phyloP scores from a whole-genome alignment of 35 echinoderm and acorn worm species.

The Chiridota heheva region DNA sequence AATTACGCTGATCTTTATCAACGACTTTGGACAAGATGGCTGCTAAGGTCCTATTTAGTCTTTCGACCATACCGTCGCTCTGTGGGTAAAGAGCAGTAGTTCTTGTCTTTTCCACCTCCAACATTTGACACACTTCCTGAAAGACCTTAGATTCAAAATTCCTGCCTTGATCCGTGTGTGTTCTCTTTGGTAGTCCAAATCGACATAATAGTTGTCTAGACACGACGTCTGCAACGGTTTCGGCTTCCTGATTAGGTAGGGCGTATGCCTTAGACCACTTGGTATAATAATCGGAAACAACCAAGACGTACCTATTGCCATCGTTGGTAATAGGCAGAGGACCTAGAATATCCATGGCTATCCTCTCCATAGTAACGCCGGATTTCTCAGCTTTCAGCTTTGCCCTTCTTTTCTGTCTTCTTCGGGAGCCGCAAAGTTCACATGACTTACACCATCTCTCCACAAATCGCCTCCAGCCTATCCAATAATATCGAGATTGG shows the following conservation, averaged over 20 bases:
- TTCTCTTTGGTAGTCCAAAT: slow-evolving; percentile 26
- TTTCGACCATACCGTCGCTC: slow-evolving; percentile 59
- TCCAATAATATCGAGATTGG: not conserved
- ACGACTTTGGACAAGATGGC: slow-evolving; percentile 56
- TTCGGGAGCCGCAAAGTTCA: not conserved
- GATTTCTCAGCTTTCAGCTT: too few species aligned
- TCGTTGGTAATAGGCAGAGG: slow-evolving; percentile 22
- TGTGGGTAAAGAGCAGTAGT: slow-evolving; percentile 51
- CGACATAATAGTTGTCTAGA: slow-evolving; percentile 8
- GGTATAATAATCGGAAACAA: slow-evolving; percentile 44
- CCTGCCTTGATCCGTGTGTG: slow-evolving; percentile 58
- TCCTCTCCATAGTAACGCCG: slow-evolving; percentile 29
- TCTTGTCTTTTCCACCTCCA: slow-evolving; percentile 47
- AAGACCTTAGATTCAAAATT: slow-evolving; percentile 65
- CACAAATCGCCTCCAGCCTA: not conserved
- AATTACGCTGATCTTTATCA: slow-evolving; percentile 11
- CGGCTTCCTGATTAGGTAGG: slow-evolving; percentile 48
- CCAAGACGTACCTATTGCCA: slow-evolving; percentile 47
- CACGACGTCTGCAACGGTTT: slow-evolving; percentile 37
- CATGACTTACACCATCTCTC: not conserved
- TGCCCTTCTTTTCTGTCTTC: slow-evolving; percentile 3
- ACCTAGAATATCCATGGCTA: slow-evolving; percentile 56
- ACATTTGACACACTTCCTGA: slow-evolving; percentile 43
- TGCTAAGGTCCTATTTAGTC: slow-evolving; percentile 33
- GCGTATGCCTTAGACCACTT: slow-evolving; percentile 41